Evolutionary conservation across 2,888 invertebrate genomes (phyloP).

Genomic region (Lithophane ornitopus): DNA sequence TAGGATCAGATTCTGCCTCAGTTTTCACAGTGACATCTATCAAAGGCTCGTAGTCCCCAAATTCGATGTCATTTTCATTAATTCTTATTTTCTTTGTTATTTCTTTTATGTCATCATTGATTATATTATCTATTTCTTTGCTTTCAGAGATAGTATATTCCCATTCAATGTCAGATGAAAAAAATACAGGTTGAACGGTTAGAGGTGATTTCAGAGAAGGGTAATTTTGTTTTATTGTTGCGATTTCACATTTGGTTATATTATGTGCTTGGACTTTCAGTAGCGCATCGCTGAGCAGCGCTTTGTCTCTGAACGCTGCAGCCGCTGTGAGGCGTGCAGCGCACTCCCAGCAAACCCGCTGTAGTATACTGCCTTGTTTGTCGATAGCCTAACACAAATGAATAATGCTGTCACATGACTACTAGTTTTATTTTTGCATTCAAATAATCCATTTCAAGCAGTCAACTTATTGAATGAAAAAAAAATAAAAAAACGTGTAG

Average conservation of each 20-base stretch:
- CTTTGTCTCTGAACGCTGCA: conserved; percentile 30
- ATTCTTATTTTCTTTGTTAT: not conserved
- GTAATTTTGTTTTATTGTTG: not conserved
- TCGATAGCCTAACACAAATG: conserved; percentile 1
- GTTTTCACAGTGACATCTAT: conserved; percentile 1
- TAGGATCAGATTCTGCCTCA: conserved; percentile 14
- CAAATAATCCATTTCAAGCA: no score
- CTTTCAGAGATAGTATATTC: not conserved
- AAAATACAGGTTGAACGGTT: not conserved
- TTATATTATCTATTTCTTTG: not conserved
- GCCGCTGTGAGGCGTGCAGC: conserved; percentile 31
- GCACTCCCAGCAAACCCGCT: conserved; percentile 38
- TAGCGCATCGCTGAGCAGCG: conserved; percentile 30
- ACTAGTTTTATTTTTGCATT: no score
- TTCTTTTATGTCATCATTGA: not conserved
- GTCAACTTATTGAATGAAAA: no score
- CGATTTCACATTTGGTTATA: not conserved
- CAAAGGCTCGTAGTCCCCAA: conserved; percentile 22
- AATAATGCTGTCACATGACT: not conserved
- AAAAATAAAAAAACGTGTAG: no score
- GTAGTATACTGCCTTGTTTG: not conserved
- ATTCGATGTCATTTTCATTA: not conserved
- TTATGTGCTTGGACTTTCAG: not conserved
- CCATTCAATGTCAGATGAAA: not conserved
- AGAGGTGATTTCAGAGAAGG: not conserved